Conservation (phyloP, 2,888 invertebrate genomes). For the Marasmarcha lunaedactyla region DNA sequence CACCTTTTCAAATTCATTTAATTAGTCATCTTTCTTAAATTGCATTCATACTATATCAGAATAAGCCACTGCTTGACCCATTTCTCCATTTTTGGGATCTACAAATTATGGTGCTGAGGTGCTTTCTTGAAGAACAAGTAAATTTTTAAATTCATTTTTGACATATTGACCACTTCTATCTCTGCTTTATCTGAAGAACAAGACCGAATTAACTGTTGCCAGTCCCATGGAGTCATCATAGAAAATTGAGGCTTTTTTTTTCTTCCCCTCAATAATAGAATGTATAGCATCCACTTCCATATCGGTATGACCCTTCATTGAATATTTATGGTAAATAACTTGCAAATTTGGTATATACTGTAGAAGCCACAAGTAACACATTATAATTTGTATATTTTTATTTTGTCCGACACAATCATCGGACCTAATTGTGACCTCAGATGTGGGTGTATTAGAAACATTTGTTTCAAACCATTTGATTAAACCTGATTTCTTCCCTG, state of each 20-base stretch:
- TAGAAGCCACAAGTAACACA: conserved; percentile 1
- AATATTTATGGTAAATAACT: not conserved
- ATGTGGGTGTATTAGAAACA: conserved; percentile 1
- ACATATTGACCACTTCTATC: too few relatives aligned
- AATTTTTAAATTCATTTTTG: too few relatives aligned
- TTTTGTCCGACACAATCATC: conserved; percentile 3
- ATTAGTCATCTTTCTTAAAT: too few relatives aligned
- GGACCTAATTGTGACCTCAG: conserved; percentile 1
- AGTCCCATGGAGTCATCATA: conserved; percentile 5
- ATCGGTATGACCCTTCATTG: not conserved
- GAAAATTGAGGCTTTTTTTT: conserved; percentile 5
- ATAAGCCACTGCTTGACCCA: too few relatives aligned
- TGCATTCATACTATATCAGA: too few relatives aligned
- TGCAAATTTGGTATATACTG: conserved; percentile 1
- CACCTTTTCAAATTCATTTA: too few relatives aligned
- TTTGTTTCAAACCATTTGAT: conserved; percentile 4
- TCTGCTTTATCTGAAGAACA: too few relatives aligned
- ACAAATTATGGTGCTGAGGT: too few relatives aligned
- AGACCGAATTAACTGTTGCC: not conserved
- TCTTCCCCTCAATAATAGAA: conserved; percentile 4
- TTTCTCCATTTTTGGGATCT: too few relatives aligned
- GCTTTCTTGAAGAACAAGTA: too few relatives aligned
- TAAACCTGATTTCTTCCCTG: conserved; percentile 2
- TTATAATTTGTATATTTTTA: conserved; percentile 3
- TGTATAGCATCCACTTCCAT: conserved; percentile 4